Evolutionary conservation across 1,140 invertebrate species (phyloP), one percentile per base, ranked within the genome.

Genomic region (Andrena cerasifolii): DNA sequence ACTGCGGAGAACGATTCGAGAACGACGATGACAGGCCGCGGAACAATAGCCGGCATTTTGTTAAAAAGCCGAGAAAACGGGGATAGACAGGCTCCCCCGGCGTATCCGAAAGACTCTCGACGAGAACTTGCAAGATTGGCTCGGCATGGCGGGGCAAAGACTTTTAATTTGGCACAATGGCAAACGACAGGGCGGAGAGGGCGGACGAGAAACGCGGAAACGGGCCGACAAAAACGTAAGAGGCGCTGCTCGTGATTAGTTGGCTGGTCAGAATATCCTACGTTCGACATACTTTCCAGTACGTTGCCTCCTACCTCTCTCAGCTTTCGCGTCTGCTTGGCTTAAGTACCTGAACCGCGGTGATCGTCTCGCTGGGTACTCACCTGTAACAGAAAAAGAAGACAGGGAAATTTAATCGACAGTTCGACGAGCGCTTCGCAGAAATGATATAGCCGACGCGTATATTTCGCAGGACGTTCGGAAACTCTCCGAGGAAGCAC

Each of bases 331-430:
- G 8, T 40, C 24, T 3, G 5, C 3, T 18, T 2, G 16, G 12
- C n/a, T 74, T 51, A 59, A 65, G 59, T 67, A 61, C 78, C 54
- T 33, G 78, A 43, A 4, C 26, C 16, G 18, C 59, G 3, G 18
- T 26, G 40, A 18, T 21, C 68, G 10, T n/a, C 14, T 40, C 12
- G 36, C 40, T 16, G 47, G 63, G 49, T 79, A 84, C 82, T 84
- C 71, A 84, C 81, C 82, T 84, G 80, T 0, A 66, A 84, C 72
- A 68, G 31, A 61, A 43, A 45, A 18, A 68, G 7, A 63, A 26
- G 67, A 49, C 3, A 24, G 0, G 3, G 2, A 40, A 3, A 26
- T 66, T n/a, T 51, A 31, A 5, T 40, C 2, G 28, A 51, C 3
- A 12, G 16, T 40, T 51, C 43, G 0, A 43, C 31, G 4, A 28